A percentile compares a stretch with the other conserved stretches of the same genome.
These are phyloP conservation scores for Nothobranchius furzeri DNA, from an alignment of 2,113 vertebrate species.

Conservation along the genomic window DNA sequence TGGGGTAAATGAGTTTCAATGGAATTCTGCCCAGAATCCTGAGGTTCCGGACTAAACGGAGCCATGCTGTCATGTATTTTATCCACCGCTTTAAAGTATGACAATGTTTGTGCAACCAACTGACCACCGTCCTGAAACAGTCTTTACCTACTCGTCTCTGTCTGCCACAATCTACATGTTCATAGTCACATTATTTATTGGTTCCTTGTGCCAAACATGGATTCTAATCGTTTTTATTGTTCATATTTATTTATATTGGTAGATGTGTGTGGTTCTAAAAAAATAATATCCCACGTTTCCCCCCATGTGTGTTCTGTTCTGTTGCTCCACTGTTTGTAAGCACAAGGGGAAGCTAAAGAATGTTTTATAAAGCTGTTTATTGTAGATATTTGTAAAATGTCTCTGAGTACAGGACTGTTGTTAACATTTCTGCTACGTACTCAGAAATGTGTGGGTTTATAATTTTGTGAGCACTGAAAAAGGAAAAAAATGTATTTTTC, in stretches of 20 bases:
- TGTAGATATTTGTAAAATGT: constrained; percentile 83
- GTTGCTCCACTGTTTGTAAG: constrained; percentile 51
- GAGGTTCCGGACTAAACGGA: constrained; percentile 1
- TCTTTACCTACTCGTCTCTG: constrained; percentile 4
- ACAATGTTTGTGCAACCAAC: constrained; percentile 55
- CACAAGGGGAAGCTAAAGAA: constrained; percentile 60
- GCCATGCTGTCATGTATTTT: constrained; percentile 30
- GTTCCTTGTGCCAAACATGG: constrained; percentile 70
- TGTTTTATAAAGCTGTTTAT: constrained; percentile 76
- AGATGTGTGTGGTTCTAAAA: constrained; percentile 58
- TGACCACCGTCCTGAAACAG: constrained; percentile 44
- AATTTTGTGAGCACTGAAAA: constrained; percentile 77
- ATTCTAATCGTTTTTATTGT: constrained; percentile 72
- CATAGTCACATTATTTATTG: constrained; percentile 50
- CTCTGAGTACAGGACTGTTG: constrained; percentile 64
- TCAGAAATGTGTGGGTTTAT: constrained; percentile 69
- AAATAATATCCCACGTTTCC: constrained; percentile 47
- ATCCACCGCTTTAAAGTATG: constrained; percentile 48
- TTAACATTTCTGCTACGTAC: constrained; percentile 64
- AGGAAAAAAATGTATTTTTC: constrained; percentile 74
- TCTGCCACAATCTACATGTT: constrained; percentile 44
- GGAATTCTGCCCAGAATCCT: constrained; percentile 30
- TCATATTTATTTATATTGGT: constrained; percentile 77
- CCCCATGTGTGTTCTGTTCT: constrained; percentile 44
- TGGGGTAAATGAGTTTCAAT: constrained; percentile 44